Base-by-base conservation (phyloP, 2,797 vertebrate species). In the Molossus alvarezi region DNA sequence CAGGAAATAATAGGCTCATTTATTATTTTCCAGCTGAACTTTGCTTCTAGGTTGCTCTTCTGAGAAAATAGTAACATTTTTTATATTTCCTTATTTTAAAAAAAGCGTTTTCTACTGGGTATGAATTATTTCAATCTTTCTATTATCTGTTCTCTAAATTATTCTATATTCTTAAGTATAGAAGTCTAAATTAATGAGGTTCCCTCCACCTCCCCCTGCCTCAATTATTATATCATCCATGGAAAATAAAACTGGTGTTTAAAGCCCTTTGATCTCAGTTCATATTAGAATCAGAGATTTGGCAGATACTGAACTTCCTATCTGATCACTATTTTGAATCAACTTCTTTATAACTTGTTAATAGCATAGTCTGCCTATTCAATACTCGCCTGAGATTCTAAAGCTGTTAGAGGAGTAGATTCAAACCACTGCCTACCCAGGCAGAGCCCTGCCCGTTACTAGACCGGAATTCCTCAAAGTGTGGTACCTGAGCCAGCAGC, bases 61-160 rank as follows among this genome's bases (percentile, higher is more conserved):
- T 79, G 33, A 95, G 67, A 88, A 95, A 91, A 83, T 79, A 67
- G 37, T 67, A 77, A 45, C 15, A 48, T 76, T 86, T 73, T 77
- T 2, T 88, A 0, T 53, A 79, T 75, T 89, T 96, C 6, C 77
- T 89, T 90, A 33, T 33, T 33, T 33, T 33, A 57, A 57, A 73
- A n/a, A 65, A 82, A 67, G 9, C 25, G 45, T 60, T 92, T 93
- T 90, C 64, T 71, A 65, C 9, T 29, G 23, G 53, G 15, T 53
- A 86, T 90, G 20, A 53, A 79, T 89, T 89, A 77, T 88, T 93
- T 93, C 4, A 23, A 27, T 37, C 6, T 41, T 87, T 65, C 62
- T 93, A 37, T 45, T 53, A 73, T 69, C 90, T 92, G 45, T 65
- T 89, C 48, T 91, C 25, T 41, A 90, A 51, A 62, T 21, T 27